Base-by-base conservation (phyloP, 2,113 vertebrate species). In the Peromyscus polionotus region DNA sequence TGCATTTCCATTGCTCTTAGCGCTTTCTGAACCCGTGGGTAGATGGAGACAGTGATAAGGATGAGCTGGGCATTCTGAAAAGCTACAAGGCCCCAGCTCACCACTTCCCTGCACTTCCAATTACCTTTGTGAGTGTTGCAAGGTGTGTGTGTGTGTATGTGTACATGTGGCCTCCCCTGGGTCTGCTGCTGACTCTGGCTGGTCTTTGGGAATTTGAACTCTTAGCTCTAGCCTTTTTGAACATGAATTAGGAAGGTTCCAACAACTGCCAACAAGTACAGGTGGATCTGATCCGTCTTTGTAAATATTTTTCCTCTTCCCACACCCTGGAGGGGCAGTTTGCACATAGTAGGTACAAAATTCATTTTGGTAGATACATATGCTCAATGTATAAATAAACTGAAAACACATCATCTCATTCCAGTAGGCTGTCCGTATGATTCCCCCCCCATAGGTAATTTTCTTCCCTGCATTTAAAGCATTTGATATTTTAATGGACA, bases 321-420 rank as follows among this genome's bases (percentile, higher is more conserved):
- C 2, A 5, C 22, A 93, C 17, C 31, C 54, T 51, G 12, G 70
- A 86, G 42, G 26, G 31, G 33, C 57, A 88, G 63, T 59, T 77
- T 92, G 20, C 1, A 28, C 3, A 36, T 28, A n/a, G n/a, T 67
- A 76, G 48, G 33, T 33, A 24, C 10, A 57, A 79, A 39, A 65
- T 84, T 67, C 36, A 85, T 16, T 96, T 90, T 61, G 39, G 26
- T 54, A 68, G 88, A 94, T 12, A 88, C 70, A 42, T 85, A 77
- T 83, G 9, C 73, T 95, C 2, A 59, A 7, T 24, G 19, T 91
- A 12, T 83, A 36, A 39, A 61, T 13, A 80, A 22, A 22, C 26
- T 61, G 67, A 39, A 87, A 65, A 17, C 31, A 28, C 3, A 36
- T 51, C 48, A 42, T 85, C 22, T 76, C 33, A 94, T 95, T 70